Conservation (phyloP, 2,888 invertebrate genomes). For the Acleris laterana region DNA sequence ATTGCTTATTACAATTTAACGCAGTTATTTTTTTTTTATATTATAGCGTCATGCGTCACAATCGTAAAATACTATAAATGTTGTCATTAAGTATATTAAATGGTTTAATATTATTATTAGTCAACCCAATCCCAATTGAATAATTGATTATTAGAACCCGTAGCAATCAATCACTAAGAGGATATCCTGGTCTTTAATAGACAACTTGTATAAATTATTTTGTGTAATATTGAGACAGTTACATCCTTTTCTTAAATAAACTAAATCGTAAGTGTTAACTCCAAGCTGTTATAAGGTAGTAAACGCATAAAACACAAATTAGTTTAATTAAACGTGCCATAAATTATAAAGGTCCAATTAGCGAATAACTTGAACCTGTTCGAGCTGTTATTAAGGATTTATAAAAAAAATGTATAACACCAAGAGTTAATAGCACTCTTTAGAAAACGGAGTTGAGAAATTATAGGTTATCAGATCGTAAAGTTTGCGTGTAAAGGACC, state of each 20-base stretch:
- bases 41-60: too few relatives aligned
- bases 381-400: constrained; percentile 20
- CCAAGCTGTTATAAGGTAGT: constrained; percentile 22
- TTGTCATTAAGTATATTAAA: too few relatives aligned
- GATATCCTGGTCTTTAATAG: background rate
- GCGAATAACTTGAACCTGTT: constrained; percentile 26
- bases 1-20: too few relatives aligned
- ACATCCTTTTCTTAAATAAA: background rate
- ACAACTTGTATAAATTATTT: background rate
- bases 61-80: too few relatives aligned
- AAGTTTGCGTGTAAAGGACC: too few relatives aligned
- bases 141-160: background rate
- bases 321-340: constrained; percentile 32
- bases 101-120: background rate
- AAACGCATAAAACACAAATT: constrained; percentile 34
- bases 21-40: too few relatives aligned
- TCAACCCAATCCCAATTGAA: background rate
- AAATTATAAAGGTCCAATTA: constrained; percentile 34
- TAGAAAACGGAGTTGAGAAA: constrained; percentile 7
- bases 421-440: constrained; percentile 22
- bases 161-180: background rate
- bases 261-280: constrained; percentile 21
- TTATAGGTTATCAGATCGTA: constrained; percentile 24
- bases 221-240: background rate
- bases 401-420: constrained; percentile 25